Conservation (phyloP, 2,888 invertebrate species). For the Schizaphis graminum region DNA sequence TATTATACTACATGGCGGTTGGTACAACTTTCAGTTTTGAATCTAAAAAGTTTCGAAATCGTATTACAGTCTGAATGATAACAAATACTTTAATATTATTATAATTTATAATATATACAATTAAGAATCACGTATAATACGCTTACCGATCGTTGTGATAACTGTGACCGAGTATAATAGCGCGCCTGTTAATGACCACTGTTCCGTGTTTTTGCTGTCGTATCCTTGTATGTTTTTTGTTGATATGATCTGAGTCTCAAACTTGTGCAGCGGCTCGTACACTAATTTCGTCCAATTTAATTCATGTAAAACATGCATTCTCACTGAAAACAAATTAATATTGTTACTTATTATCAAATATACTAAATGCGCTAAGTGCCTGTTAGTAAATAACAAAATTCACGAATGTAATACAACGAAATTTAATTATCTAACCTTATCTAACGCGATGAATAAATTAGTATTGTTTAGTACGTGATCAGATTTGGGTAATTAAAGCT, state of each 20-base stretch:
- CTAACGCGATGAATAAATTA: background rate
- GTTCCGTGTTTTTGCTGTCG: conserved; percentile 71
- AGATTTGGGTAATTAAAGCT: background rate
- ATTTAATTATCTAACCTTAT: background rate
- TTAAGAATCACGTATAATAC: background rate
- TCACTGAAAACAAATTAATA: conserved; percentile 74
- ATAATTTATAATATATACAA: background rate
- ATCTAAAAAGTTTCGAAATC: background rate
- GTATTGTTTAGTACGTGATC: background rate
- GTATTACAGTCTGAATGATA: background rate
- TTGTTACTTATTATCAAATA: background rate
- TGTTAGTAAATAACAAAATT: background rate
- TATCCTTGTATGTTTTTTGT: conserved; percentile 76
- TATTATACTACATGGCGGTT: background rate
- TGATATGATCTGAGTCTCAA: conserved; percentile 84
- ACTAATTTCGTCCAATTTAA: conserved; percentile 87
- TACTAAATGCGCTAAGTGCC: background rate
- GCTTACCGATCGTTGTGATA: conserved; percentile 89
- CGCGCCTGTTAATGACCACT: conserved; percentile 88
- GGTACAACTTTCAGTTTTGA: background rate
- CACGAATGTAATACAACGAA: background rate
- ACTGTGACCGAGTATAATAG: conserved; percentile 88
- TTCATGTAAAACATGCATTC: conserved; percentile 86
- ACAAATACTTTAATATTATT: background rate
- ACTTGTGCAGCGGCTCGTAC: conserved; percentile 82